These are phyloP conservation scores for Rhinolophus ferrumequinum DNA, from an alignment of 2,113 vertebrate genomes.

Conservation along the genomic window DNA sequence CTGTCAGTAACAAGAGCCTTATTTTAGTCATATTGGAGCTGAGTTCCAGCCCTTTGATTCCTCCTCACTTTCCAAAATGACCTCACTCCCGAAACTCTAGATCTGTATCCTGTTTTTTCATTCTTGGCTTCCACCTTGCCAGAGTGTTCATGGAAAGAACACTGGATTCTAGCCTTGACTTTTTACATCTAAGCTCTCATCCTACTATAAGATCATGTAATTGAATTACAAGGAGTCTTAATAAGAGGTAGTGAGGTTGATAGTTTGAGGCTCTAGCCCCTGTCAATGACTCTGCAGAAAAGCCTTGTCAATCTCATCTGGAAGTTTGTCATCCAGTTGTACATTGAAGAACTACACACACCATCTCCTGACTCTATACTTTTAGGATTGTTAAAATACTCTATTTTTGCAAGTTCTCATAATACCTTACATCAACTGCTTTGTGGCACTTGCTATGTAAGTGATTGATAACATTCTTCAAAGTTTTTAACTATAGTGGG, in stretches of 20 bases:
- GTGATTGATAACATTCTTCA: not conserved
- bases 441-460: not conserved
- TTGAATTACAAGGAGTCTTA: not conserved
- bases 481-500: not conserved
- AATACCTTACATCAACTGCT: not conserved
- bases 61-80: not conserved
- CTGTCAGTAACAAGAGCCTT: not conserved
- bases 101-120: not conserved
- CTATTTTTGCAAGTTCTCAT: not conserved
- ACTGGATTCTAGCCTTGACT: not conserved
- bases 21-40: not conserved
- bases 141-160: not conserved
- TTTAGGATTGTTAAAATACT: not conserved
- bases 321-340: not conserved
- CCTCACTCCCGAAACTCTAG: not conserved
- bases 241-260: not conserved
- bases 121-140: not conserved
- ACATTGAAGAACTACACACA: not conserved
- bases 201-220: not conserved
- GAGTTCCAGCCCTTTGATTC: not conserved
- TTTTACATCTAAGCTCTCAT: not conserved
- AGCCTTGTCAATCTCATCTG: not conserved
- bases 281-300: not conserved
- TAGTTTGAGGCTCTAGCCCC: not conserved
- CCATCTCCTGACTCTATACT: not conserved